These are phyloP conservation scores for Caradrina clavipalpis DNA, from an alignment of 2,888 invertebrate genomes.

Conservation along the genomic window DNA sequence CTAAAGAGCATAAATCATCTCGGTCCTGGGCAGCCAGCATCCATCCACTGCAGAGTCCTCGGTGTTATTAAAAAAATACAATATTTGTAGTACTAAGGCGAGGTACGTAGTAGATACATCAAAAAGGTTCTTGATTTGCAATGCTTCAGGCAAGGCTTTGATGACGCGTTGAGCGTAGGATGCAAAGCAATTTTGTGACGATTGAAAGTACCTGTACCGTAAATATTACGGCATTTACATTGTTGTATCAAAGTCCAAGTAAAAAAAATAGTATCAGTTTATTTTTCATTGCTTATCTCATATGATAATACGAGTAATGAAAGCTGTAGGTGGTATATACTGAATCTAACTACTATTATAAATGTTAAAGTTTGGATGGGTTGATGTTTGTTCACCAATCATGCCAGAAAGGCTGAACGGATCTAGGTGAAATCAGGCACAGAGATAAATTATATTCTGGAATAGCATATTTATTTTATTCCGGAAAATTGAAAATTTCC, in stretches of 20 bases:
- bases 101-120: neutral
- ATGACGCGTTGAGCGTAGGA: conserved; percentile 1
- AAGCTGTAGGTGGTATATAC: neutral
- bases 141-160: conserved; percentile 8
- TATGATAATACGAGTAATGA: too few relatives aligned
- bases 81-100: neutral
- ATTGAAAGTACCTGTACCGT: conserved; percentile 3
- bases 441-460: too few relatives aligned
- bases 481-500: too few relatives aligned
- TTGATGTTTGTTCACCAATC: too few relatives aligned
- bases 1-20: too few relatives aligned
- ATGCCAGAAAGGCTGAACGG: too few relatives aligned
- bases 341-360: too few relatives aligned
- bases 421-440: too few relatives aligned
- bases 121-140: neutral
- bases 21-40: too few relatives aligned
- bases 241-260: neutral
- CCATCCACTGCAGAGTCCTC: too few relatives aligned
- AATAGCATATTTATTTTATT: too few relatives aligned
- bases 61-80: neutral
- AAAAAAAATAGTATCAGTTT: neutral
- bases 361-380: too few relatives aligned
- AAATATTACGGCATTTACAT: conserved; percentile 5
- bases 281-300: conserved; percentile 3
- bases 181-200: conserved; percentile 13